Conservation (phyloP, 2,113 vertebrate genomes). For the Bubo bubo region DNA sequence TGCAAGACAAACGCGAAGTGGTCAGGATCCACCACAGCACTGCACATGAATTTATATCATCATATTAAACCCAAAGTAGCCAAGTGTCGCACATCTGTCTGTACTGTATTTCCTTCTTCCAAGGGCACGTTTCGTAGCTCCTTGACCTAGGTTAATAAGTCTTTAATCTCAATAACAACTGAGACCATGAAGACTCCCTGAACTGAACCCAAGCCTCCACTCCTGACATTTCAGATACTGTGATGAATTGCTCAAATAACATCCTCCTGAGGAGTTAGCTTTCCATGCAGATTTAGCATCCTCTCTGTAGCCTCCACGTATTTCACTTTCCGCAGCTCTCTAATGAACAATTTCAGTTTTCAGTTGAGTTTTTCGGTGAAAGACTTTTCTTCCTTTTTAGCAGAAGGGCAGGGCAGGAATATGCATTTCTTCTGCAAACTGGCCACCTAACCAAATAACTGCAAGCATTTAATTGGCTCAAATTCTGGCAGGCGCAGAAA, state of each 20-base stretch:
- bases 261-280: background rate
- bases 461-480: background rate
- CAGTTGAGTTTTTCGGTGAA: background rate
- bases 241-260: constrained; percentile 47
- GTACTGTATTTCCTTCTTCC: background rate
- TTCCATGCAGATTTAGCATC: background rate
- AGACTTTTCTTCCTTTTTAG: background rate
- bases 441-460: background rate
- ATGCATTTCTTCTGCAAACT: background rate
- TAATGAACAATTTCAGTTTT: background rate
- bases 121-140: constrained; percentile 21
- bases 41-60: constrained; percentile 2
- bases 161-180: constrained; percentile 56
- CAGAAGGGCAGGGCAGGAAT: background rate
- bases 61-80: constrained; percentile 4
- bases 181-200: constrained; percentile 20
- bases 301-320: background rate
- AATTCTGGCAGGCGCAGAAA: background rate
- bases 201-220: background rate
- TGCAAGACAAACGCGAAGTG: background rate
- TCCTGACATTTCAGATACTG: background rate
- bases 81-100: constrained; percentile 47
- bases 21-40: background rate
- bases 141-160: constrained; percentile 60
- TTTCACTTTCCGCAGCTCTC: background rate